Percentiles rank a stretch among this genome's conserved stretches.
These are phyloP conservation scores for Acanthosoma haemorrhoidale DNA, from an alignment of 2,888 invertebrate species.

Conservation along the genomic window DNA sequence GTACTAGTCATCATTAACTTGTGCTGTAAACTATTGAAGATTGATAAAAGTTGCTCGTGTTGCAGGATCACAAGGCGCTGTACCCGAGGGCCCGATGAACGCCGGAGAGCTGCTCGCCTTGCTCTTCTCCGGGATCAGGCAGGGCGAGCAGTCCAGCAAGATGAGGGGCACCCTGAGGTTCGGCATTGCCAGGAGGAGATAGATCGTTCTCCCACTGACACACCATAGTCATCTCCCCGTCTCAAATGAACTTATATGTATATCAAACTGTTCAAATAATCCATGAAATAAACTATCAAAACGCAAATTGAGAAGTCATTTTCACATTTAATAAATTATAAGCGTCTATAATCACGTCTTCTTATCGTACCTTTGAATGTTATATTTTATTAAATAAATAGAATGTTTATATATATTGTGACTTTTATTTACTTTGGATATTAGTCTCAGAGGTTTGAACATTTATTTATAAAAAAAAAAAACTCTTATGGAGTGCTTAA, in stretches of 20 bases:
- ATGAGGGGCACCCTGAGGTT: conserved; percentile 36
- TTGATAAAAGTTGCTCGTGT: too few relatives aligned
- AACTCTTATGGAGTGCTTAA: background rate
- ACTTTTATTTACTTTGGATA: background rate
- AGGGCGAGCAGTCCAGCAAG: conserved; percentile 30
- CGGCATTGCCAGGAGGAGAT: conserved; percentile 35
- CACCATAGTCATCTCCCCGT: background rate
- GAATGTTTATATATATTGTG: background rate
- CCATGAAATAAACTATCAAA: conserved; percentile 2
- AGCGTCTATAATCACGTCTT: background rate
- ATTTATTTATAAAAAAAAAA: too few relatives aligned
- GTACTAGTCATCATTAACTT: too few relatives aligned
- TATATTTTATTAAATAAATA: conserved; percentile 12
- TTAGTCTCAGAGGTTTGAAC: background rate
- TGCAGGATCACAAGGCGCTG: background rate
- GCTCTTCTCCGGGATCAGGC: conserved; percentile 34
- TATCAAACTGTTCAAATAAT: background rate
- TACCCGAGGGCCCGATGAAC: conserved; percentile 29
- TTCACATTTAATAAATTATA: conserved; percentile 5
- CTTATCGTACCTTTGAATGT: conserved; percentile 7
- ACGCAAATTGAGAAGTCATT: background rate
- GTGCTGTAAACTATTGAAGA: too few relatives aligned
- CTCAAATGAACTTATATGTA: background rate
- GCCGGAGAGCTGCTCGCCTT: conserved; percentile 36
- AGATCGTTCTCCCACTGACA: background rate